A percentile compares a stretch with the other conserved stretches of the same genome.
Conservation (phyloP, 92 coral and sea anemone species). For the Siderastrea siderea region DNA sequence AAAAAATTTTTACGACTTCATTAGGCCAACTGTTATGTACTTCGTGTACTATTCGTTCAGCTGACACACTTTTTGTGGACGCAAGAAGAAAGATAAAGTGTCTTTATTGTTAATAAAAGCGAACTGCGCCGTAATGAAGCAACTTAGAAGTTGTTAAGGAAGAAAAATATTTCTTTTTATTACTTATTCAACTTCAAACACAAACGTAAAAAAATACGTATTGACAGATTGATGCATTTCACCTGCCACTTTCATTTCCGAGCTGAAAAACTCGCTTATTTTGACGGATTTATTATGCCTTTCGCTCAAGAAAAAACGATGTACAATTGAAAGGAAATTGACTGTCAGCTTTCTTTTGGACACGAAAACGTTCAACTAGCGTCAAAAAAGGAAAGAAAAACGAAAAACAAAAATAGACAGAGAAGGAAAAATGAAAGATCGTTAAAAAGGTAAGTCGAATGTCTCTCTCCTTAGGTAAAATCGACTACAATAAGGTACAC, state of each 20-base stretch:
- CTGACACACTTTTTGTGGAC: not conserved
- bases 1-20: not conserved
- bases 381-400: not conserved
- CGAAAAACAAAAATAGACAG: not conserved
- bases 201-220: not conserved
- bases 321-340: conserved; percentile 2
- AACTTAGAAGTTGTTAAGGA: not conserved
- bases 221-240: not conserved
- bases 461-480: no score
- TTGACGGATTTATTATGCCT: not conserved
- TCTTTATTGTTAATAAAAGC: no score
- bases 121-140: not conserved
- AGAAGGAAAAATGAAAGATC: no score
- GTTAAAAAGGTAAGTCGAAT: not conserved
- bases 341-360: not conserved
- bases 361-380: not conserved
- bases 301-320: not conserved
- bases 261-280: not conserved
- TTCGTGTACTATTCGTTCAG: not conserved
- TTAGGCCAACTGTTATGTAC: not conserved
- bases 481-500: no score
- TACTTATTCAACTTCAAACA: not conserved
- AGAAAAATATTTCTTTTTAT: no score
- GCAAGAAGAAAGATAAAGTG: not conserved
- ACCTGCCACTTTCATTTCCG: not conserved